Evolutionary conservation across 2,797 vertebrate genomes (phyloP).

Genomic region (Ctenochaetus hawaiiensis): DNA sequence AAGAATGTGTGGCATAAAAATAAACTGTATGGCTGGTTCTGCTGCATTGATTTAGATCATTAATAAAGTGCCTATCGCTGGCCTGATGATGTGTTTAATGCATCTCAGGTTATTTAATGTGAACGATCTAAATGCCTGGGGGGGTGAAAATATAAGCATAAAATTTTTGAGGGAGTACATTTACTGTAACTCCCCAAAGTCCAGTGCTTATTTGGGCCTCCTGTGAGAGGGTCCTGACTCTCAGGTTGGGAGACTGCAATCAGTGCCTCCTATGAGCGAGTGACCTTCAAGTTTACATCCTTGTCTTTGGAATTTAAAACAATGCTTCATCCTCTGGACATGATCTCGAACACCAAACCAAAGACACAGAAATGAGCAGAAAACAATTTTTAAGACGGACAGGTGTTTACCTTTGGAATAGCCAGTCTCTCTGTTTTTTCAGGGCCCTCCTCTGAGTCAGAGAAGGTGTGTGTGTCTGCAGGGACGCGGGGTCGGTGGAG

Average conservation of each 20-base stretch:
- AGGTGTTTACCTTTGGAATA: constrained; percentile 90
- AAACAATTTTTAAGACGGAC: background rate
- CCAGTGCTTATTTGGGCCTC: no score
- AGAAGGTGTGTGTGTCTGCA: constrained; percentile 89
- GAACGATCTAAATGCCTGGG: no score
- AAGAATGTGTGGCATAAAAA: no score
- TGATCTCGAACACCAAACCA: background rate
- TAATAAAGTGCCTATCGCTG: no score
- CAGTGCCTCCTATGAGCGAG: background rate
- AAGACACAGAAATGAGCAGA: background rate
- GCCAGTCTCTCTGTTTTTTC: constrained; percentile 92
- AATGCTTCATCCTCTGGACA: background rate
- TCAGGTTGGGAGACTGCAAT: background rate
- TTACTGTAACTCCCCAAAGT: no score
- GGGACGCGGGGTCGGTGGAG: constrained; percentile 89
- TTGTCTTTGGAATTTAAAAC: background rate
- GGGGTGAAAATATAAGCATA: no score
- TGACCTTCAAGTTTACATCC: background rate
- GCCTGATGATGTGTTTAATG: no score
- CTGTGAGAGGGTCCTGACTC: no score
- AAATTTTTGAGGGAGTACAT: no score
- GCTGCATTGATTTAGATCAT: no score
- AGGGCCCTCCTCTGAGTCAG: constrained; percentile 91
- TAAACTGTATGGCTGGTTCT: no score
- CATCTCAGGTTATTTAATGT: no score